Percentiles rank a stretch among this genome's conserved stretches.
Conservation (phyloP, 2,888 invertebrate genomes). For the Tanytarsus gracilentus region DNA sequence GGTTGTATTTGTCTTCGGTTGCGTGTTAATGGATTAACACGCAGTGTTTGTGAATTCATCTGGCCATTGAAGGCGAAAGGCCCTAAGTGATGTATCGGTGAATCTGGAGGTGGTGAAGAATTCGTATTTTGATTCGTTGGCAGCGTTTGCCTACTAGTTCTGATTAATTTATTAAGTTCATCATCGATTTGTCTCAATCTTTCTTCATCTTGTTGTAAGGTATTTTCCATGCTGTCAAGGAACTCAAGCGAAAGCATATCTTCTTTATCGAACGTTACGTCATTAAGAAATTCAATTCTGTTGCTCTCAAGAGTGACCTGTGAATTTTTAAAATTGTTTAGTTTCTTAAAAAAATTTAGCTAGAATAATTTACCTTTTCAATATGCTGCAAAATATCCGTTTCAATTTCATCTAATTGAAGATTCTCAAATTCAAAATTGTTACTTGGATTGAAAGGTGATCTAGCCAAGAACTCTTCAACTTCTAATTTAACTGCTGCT, state of each 20-base stretch:
- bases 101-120: neutral
- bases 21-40: neutral
- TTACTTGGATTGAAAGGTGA: constrained; percentile 33
- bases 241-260: constrained; percentile 35
- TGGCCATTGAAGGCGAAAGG: constrained; percentile 6
- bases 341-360: neutral
- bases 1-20: constrained; percentile 2
- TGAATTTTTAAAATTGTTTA: neutral
- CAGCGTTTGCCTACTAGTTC: neutral
- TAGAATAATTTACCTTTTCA: neutral
- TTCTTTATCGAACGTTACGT: constrained; percentile 35
- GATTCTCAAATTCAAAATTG: constrained; percentile 5
- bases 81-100: neutral
- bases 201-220: constrained; percentile 1
- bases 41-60: neutral
- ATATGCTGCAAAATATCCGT: neutral
- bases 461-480: constrained; percentile 30
- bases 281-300: constrained; percentile 29
- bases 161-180: neutral
- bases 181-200: constrained; percentile 3
- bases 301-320: neutral
- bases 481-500: neutral
- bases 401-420: constrained; percentile 1
- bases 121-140: neutral
- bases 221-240: constrained; percentile 31